Evolutionary conservation across 2,113 vertebrate species (phyloP).

Genomic region (Trochalopteron elliotii): DNA sequence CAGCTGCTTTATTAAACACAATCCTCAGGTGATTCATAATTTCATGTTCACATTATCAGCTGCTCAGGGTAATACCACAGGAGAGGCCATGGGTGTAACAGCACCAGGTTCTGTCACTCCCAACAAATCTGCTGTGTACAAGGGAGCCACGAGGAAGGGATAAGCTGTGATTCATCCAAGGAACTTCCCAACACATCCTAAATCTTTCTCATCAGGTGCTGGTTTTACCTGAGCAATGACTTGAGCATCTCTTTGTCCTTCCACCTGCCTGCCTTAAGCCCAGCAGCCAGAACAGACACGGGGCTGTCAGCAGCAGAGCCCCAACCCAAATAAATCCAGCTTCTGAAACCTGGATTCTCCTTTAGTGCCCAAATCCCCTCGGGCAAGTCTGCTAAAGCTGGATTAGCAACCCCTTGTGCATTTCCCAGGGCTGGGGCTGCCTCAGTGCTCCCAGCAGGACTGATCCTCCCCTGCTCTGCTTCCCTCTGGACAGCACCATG

Average conservation of each 20-base stretch:
- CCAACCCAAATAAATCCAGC: background rate
- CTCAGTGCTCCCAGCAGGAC: accelerated
- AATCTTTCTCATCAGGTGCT: background rate
- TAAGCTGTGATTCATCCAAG: background rate
- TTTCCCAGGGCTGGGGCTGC: no score
- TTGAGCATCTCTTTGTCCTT: background rate
- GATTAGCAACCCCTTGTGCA: background rate
- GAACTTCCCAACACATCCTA: background rate
- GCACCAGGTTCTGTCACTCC: background rate
- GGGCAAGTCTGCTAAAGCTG: background rate
- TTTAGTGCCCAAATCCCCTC: accelerated
- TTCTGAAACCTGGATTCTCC: background rate
- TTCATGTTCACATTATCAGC: background rate
- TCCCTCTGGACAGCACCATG: background rate
- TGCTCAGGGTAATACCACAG: background rate
- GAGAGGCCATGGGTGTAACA: background rate
- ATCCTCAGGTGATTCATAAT: background rate
- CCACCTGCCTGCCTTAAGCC: background rate
- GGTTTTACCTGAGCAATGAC: background rate
- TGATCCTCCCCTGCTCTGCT: accelerated
- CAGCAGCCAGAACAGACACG: background rate
- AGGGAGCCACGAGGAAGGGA: background rate
- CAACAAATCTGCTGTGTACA: background rate
- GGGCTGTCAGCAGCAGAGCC: background rate
- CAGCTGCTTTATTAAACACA: background rate